Percentiles rank a stretch among this genome's conserved stretches.
Evolutionary conservation across 1,140 invertebrate species (phyloP).

Genomic region (Drosophila nebulosa): DNA sequence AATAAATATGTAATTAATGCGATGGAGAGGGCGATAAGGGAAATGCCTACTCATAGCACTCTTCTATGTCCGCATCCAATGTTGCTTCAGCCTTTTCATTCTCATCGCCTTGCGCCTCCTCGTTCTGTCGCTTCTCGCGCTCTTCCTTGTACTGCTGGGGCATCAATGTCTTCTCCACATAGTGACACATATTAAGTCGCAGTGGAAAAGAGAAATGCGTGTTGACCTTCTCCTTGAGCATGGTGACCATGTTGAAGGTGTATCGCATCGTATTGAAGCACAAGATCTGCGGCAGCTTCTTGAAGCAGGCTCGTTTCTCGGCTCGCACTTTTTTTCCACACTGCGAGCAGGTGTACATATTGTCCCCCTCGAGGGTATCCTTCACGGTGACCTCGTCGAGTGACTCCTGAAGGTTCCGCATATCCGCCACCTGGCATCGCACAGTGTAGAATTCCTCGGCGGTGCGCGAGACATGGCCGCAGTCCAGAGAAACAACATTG

Average conservation of each 20-base stretch:
- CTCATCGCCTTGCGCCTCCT: slow-evolving; percentile 35
- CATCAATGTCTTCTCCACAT: slow-evolving; percentile 96
- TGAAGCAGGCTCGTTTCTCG: slow-evolving; percentile 97
- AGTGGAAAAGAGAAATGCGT: slow-evolving; percentile 98
- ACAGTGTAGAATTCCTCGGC: slow-evolving; percentile 98
- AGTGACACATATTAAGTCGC: slow-evolving; percentile 95
- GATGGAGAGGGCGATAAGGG: too few species aligned
- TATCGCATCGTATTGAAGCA: slow-evolving; percentile 99
- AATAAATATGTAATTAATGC: not conserved
- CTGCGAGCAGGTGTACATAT: slow-evolving; percentile 98
- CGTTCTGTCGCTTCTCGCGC: slow-evolving; percentile 46
- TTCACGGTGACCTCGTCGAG: slow-evolving; percentile 97
- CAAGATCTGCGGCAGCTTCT: slow-evolving; percentile 94
- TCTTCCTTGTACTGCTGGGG: slow-evolving; percentile 89
- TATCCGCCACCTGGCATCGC: slow-evolving; percentile 96
- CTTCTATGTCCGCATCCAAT: slow-evolving; percentile 65
- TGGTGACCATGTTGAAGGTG: slow-evolving; percentile 98
- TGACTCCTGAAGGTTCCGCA: slow-evolving; percentile 97
- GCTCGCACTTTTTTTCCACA: slow-evolving; percentile 97
- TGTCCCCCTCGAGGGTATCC: slow-evolving; percentile 97
- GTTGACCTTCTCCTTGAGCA: slow-evolving; percentile 98
- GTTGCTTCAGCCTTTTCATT: slow-evolving; percentile 65
- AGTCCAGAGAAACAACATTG: slow-evolving; percentile 96
- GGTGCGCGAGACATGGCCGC: slow-evolving; percentile 95
- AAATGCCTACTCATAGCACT: slow-evolving; percentile 64